Conservation (phyloP, 2,888 invertebrate species). For the Oscheius sp. region DNA sequence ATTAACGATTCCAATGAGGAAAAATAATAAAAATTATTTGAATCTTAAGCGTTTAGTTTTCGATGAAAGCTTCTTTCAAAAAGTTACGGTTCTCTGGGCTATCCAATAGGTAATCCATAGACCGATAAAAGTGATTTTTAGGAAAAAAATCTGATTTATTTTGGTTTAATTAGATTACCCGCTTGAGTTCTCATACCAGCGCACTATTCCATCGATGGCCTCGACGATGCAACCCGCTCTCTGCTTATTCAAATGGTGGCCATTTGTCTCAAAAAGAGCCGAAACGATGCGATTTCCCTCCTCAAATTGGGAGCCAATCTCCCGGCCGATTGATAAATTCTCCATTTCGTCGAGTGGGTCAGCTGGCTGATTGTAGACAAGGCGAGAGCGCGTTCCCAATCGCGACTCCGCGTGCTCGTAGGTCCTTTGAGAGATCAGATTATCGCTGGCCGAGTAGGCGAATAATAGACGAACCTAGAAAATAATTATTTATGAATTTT, state of each 20-base stretch:
- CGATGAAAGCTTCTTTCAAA: no score
- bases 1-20: no score
- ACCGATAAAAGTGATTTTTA: no score
- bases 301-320: not conserved
- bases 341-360: not conserved
- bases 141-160: no score
- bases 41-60: no score
- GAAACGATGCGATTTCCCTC: slow-evolving; percentile 17
- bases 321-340: not conserved
- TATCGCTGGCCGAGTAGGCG: slow-evolving; percentile 32
- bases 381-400: not conserved
- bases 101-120: no score
- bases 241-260: slow-evolving; percentile 32
- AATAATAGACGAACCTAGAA: slow-evolving; percentile 26
- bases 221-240: slow-evolving; percentile 26
- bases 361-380: not conserved
- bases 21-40: no score
- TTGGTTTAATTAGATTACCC: not conserved
- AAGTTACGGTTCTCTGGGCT: no score
- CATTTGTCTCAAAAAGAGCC: slow-evolving; percentile 28
- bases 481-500: not conserved
- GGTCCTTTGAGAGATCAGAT: slow-evolving; percentile 23
- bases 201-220: slow-evolving; percentile 25
- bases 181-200: slow-evolving; percentile 6
- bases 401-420: slow-evolving; percentile 5